These are phyloP conservation scores for Dolichallabes microphthalmus DNA, from an alignment of 2,113 vertebrate genomes.

Conservation along the genomic window DNA sequence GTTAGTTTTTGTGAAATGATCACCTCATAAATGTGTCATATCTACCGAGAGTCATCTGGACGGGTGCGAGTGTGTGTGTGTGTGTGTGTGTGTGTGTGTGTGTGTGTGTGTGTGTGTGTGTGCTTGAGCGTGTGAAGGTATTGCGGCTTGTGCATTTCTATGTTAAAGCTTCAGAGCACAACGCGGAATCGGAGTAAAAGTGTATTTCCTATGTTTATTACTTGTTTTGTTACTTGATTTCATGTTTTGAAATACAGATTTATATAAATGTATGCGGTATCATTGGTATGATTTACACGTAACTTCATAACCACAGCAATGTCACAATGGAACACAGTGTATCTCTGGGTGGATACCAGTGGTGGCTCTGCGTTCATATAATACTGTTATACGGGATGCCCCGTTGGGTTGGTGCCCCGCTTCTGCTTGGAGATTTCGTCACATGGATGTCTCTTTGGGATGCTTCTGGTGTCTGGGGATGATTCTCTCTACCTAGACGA, in stretches of 20 bases:
- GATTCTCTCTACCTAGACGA: no score
- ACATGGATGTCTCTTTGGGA: no score
- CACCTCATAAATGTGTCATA: constrained; percentile 25
- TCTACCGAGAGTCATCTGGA: background rate
- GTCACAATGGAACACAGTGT: background rate
- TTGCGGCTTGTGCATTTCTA: background rate
- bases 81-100: background rate
- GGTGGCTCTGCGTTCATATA: background rate
- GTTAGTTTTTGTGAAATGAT: constrained; percentile 21
- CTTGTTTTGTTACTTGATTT: background rate
- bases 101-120: background rate
- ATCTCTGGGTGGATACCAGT: background rate
- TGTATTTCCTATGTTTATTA: background rate
- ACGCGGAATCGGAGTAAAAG: background rate
- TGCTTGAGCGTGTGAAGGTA: background rate
- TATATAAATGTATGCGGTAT: background rate
- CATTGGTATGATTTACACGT: background rate
- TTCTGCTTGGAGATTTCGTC: no score
- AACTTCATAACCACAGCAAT: background rate
- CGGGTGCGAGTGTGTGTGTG: background rate
- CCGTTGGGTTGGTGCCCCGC: no score
- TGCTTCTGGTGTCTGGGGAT: no score
- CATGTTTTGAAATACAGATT: background rate
- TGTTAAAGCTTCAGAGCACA: background rate
- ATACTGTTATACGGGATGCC: background rate